Conservation (phyloP, 2,888 invertebrate species). For the Sphaerophoria rueppellii region DNA sequence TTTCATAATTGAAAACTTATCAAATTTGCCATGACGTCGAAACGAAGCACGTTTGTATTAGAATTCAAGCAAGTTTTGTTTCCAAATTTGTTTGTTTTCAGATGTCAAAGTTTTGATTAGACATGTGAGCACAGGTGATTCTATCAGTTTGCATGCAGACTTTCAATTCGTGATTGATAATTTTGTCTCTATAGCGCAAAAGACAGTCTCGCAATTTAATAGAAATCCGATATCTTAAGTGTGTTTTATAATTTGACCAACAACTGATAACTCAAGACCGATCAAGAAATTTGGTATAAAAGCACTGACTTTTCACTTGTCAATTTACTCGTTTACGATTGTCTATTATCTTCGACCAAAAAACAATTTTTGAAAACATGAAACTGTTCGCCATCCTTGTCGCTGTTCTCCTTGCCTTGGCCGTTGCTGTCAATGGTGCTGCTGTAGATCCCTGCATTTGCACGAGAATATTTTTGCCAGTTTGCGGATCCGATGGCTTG, state of each 20-base stretch:
- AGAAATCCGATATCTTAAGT: neutral
- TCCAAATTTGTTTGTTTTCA: neutral
- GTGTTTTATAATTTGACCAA: neutral
- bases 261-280: neutral
- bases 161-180: too few species aligned
- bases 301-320: neutral
- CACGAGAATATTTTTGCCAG: constrained; percentile 74
- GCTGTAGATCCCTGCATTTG: constrained; percentile 70
- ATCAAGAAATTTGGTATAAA: constrained; percentile 27
- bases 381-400: constrained; percentile 57
- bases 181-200: too few species aligned
- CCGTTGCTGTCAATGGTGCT: constrained; percentile 25
- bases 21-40: neutral
- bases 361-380: constrained; percentile 22
- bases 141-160: neutral
- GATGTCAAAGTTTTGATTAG: neutral
- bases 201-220: too few species aligned
- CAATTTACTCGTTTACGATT: neutral
- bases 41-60: constrained; percentile 46
- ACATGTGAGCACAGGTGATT: neutral
- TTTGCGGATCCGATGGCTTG: constrained; percentile 75
- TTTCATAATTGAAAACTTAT: constrained; percentile 67
- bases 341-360: neutral
- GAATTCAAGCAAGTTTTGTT: constrained; percentile 31
- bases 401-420: constrained; percentile 42